phyloP scores from a whole-genome alignment of 2,797 vertebrate genomes.

The Semotilus atromaculatus region DNA sequence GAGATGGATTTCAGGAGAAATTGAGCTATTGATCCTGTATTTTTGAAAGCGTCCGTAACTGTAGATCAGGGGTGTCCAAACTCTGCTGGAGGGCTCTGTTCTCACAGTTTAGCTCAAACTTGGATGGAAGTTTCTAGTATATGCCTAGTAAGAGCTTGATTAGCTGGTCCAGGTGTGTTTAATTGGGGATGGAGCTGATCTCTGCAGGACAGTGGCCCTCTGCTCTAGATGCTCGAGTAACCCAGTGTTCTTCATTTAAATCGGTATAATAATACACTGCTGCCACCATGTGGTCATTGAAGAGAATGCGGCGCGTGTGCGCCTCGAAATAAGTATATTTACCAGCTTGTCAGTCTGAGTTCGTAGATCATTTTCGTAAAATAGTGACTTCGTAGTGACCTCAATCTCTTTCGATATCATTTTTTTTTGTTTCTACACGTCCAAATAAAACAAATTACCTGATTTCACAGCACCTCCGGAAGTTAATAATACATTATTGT shows the following conservation, averaged over 20 bases:
- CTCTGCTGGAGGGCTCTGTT: neutral
- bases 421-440: neutral
- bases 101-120: neutral
- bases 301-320: neutral
- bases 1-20: neutral
- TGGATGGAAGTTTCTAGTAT: neutral
- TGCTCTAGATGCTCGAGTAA: neutral
- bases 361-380: neutral
- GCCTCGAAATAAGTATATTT: too few species aligned
- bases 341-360: neutral
- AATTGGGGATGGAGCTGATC: neutral
- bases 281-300: conserved; percentile 40
- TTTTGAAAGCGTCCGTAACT: too few species aligned
- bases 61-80: neutral
- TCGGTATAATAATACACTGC: conserved; percentile 11
- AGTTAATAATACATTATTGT: neutral
- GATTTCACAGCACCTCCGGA: neutral
- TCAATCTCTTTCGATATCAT: neutral
- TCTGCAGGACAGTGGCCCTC: neutral
- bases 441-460: neutral
- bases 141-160: neutral
- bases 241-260: neutral
- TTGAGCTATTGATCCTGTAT: neutral
- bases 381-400: neutral
- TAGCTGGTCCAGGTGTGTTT: neutral